A percentile compares a stretch with the other conserved stretches of the same genome.
Evolutionary conservation across 1,140 invertebrate species (phyloP).

Genomic region (Hermetia illucens): DNA sequence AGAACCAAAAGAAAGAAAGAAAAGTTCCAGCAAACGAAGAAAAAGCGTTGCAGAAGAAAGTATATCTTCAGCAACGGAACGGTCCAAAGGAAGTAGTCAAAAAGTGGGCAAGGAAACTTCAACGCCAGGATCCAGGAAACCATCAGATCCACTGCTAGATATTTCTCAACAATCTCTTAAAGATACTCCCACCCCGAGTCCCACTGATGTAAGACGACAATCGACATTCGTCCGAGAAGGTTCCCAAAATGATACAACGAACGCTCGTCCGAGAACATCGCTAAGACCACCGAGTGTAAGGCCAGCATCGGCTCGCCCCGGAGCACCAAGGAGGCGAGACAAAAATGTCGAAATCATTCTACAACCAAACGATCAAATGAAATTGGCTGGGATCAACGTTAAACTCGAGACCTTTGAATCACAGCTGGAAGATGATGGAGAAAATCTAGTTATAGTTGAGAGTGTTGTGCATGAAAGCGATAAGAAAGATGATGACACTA

Average conservation of each 20-base stretch:
- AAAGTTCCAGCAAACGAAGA: too few species aligned
- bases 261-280: slow-evolving; percentile 31
- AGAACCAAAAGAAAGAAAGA: slow-evolving; percentile 2
- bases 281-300: slow-evolving; percentile 49
- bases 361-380: slow-evolving; percentile 31
- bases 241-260: slow-evolving; percentile 16
- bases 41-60: slow-evolving; percentile 1
- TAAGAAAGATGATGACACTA: slow-evolving; percentile 4
- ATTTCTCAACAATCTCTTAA: neutral
- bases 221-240: slow-evolving; percentile 20
- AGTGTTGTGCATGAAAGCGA: slow-evolving; percentile 15
- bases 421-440: slow-evolving; percentile 40
- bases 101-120: too few species aligned
- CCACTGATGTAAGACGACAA: slow-evolving; percentile 13
- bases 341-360: slow-evolving; percentile 38
- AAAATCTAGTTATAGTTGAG: slow-evolving; percentile 39
- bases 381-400: slow-evolving; percentile 47
- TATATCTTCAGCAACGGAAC: neutral
- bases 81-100: neutral
- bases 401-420: slow-evolving; percentile 49
- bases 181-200: too few species aligned
- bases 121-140: too few species aligned
- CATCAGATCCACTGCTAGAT: too few species aligned
- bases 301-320: slow-evolving; percentile 61
- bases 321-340: slow-evolving; percentile 52